A percentile compares a stretch with the other conserved stretches of the same genome.
phyloP scores from a whole-genome alignment of 2,888 invertebrate species.

The Drosophila anceps region DNA sequence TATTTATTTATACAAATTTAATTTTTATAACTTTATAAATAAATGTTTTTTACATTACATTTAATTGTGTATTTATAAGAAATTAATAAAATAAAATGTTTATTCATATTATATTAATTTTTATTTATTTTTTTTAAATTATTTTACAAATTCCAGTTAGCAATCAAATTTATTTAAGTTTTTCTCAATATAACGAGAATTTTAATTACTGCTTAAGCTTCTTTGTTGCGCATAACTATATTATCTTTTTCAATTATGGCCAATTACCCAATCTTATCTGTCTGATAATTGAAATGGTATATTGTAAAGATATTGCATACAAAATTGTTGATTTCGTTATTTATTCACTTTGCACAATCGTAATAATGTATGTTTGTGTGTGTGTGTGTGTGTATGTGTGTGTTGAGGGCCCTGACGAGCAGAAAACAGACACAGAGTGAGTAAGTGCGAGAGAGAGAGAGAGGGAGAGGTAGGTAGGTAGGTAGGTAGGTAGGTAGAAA shows the following conservation, averaged over 20 bases:
- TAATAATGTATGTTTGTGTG: slow-evolving; percentile 1
- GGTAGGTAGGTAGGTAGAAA: not conserved
- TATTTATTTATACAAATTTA: too few relatives aligned
- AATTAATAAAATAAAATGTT: too few relatives aligned
- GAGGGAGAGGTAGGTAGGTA: not conserved
- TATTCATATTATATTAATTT: not conserved
- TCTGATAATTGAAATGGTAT: slow-evolving; percentile 29
- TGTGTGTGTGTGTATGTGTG: slow-evolving; percentile 10
- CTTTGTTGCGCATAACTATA: not conserved
- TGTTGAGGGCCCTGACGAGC: slow-evolving; percentile 20
- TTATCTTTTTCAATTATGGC: slow-evolving; percentile 20
- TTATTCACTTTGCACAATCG: slow-evolving; percentile 29
- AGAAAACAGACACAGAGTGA: not conserved
- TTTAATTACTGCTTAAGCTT: not conserved
- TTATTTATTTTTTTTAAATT: not conserved
- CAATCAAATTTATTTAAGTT: not conserved
- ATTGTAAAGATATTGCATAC: slow-evolving; percentile 21
- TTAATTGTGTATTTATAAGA: too few relatives aligned
- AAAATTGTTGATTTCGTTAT: slow-evolving; percentile 9
- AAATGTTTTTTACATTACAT: too few relatives aligned
- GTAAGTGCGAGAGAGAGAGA: not conserved
- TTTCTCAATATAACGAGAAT: not conserved
- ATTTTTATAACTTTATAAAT: too few relatives aligned
- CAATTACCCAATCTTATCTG: slow-evolving; percentile 28
- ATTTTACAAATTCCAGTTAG: not conserved